Base-by-base conservation (phyloP, 2,113 vertebrate species). In the Puffinus mauretanicus region DNA sequence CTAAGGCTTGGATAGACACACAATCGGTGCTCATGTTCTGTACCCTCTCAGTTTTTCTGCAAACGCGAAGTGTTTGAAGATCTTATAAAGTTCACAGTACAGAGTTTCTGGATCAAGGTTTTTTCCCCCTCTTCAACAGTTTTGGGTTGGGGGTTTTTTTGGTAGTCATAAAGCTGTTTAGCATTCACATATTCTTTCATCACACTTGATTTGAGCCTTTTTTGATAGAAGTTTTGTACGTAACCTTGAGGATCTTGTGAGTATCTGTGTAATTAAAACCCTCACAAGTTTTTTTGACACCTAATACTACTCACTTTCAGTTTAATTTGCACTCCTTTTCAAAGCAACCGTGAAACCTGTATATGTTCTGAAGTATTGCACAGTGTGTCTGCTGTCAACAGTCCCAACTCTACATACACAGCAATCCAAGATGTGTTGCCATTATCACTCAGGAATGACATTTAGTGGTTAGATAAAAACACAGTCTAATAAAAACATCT, bases 291-390 rank as follows among this genome's bases (percentile, higher is more conserved):
- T 86, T 91, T 92, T 81, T 96, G 46, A 75, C 83, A 75, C 88
- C 34, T 93, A 22, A 16, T 88, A 29, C n/a, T 87, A 47, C n/a
- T 92, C 51, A 20, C 72, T 86, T 88, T 24, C 72, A 34, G 51
- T 91, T 96, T 86, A 91, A 95, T 95, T 97, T 93, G 47, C 70
- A 76, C 82, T 83, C 49, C 16, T 82, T 79, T 95, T 91, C 64
- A 95, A 92, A 95, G 80, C 76, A 83, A 9, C 32, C 18, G 13
- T 20, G 44, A 88, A 93, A 69, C 40, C 49, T 54, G 16, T 55
- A 24, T 6, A 2, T 92, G 58, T 72, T 94, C 55, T 77, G 49
- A 86, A 72, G 42, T 58, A 51, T 32, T 64, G 51, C 18, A 34
- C 13, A 16, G 40, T 3, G 25, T 76, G 51, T 51, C 54, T 89